Percentiles rank a stretch among this genome's conserved stretches.
Conservation (phyloP, 2,113 vertebrate species). For the Notiomystis cincta region DNA sequence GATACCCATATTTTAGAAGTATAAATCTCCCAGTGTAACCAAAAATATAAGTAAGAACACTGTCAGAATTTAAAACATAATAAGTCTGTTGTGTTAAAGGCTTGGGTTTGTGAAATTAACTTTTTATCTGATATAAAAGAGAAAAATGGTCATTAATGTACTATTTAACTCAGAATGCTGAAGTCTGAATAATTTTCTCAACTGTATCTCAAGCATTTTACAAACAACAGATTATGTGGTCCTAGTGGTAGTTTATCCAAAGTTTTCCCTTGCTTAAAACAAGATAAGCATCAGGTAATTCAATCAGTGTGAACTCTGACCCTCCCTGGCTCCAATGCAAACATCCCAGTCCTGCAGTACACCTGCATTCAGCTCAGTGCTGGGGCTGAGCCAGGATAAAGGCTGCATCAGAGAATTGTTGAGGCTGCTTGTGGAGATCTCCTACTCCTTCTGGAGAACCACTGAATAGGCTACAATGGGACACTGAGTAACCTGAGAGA, state of each 20-base stretch:
- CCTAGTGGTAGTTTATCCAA: not conserved
- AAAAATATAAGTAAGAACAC: not conserved
- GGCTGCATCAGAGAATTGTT: rapidly evolving
- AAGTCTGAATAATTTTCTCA: not conserved
- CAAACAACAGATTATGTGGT: not conserved
- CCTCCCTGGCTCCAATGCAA: not conserved
- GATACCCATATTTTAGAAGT: not conserved
- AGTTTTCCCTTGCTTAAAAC: not conserved
- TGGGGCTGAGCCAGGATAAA: not conserved
- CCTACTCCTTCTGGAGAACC: not conserved
- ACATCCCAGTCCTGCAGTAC: not conserved
- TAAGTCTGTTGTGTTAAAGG: not conserved
- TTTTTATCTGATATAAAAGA: not conserved
- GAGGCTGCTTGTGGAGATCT: not conserved
- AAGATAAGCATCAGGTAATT: not conserved
- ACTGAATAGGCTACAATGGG: not conserved
- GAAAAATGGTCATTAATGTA: not conserved
- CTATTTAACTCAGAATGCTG: not conserved
- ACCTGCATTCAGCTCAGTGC: not conserved
- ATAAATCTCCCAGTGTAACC: not conserved
- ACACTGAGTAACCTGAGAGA: not conserved
- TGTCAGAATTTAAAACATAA: not conserved
- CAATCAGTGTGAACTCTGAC: not conserved
- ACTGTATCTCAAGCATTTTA: not conserved
- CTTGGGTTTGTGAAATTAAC: not conserved